A percentile compares a stretch with the other conserved stretches of the same genome.
Evolutionary conservation across 2,113 vertebrate species (phyloP).

Genomic region (Takifugu flavidus): DNA sequence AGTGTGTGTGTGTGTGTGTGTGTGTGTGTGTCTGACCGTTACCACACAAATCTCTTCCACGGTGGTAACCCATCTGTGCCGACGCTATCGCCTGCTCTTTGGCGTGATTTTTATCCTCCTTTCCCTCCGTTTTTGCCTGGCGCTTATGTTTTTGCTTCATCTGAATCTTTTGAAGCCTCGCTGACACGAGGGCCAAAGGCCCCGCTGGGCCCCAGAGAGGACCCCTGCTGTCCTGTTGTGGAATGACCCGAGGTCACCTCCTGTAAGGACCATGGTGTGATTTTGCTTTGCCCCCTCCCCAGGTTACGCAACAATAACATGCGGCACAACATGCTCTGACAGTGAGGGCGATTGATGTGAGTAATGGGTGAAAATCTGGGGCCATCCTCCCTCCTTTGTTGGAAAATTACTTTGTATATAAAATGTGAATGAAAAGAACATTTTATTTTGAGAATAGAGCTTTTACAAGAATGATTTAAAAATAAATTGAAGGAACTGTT

Average conservation of each 20-base stretch:
- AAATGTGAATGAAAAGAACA: slow-evolving; percentile 17
- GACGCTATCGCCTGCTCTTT: neutral
- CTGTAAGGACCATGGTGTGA: slow-evolving; percentile 24
- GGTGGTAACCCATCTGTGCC: slow-evolving; percentile 27
- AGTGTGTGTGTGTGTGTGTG: neutral
- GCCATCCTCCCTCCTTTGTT: no score
- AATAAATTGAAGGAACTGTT: slow-evolving; percentile 36
- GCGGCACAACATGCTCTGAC: neutral
- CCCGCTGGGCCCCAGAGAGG: slow-evolving; percentile 13
- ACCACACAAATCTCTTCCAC: neutral
- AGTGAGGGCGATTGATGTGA: slow-evolving; percentile 23
- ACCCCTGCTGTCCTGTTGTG: slow-evolving; percentile 38
- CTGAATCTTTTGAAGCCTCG: slow-evolving; percentile 9
- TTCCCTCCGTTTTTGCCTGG: no score
- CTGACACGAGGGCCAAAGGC: slow-evolving; percentile 21
- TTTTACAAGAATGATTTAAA: slow-evolving; percentile 11
- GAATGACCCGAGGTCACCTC: slow-evolving; percentile 37
- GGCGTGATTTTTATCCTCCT: neutral
- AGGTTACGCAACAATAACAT: slow-evolving; percentile 44
- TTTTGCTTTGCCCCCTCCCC: slow-evolving; percentile 22
- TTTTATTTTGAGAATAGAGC: slow-evolving; percentile 21
- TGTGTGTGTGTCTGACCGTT: no score
- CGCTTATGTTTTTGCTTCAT: slow-evolving; percentile 6
- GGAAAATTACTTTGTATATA: slow-evolving; percentile 12
- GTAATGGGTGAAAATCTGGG: slow-evolving; percentile 13